Conservation (phyloP, 2,113 vertebrate species). For the Sarotherodon lohbergeri region DNA sequence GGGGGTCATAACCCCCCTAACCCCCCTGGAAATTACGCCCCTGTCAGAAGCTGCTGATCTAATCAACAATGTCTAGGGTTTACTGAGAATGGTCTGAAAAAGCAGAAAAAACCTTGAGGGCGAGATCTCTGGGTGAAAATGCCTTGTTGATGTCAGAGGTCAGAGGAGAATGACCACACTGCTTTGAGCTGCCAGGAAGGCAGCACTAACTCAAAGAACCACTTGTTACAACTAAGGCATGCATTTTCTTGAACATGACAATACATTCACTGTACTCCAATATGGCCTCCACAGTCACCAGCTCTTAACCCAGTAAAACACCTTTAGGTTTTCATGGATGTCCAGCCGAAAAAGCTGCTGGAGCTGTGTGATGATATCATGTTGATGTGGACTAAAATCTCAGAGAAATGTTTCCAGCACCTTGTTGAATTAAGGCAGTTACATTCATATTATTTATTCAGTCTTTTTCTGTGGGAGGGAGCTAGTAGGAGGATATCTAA, state of each 20-base stretch:
- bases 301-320: neutral
- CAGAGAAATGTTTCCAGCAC: neutral
- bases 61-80: neutral
- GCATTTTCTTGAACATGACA: neutral
- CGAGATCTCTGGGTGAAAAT: neutral
- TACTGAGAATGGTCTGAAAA: neutral
- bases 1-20: no score
- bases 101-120: neutral
- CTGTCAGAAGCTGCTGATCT: neutral
- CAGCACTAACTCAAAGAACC: neutral
- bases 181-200: neutral
- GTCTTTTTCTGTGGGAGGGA: neutral
- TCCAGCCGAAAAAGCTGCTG: neutral
- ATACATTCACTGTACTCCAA: neutral
- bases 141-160: neutral
- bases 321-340: neutral
- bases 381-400: neutral
- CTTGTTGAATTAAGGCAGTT: neutral
- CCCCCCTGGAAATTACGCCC: no score
- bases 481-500: neutral
- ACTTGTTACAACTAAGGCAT: neutral
- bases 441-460: neutral
- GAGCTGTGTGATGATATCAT: neutral
- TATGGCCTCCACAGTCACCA: neutral
- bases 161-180: neutral